Evolutionary conservation across 2,113 vertebrate genomes (phyloP).

Genomic region (Lepus timidus): DNA sequence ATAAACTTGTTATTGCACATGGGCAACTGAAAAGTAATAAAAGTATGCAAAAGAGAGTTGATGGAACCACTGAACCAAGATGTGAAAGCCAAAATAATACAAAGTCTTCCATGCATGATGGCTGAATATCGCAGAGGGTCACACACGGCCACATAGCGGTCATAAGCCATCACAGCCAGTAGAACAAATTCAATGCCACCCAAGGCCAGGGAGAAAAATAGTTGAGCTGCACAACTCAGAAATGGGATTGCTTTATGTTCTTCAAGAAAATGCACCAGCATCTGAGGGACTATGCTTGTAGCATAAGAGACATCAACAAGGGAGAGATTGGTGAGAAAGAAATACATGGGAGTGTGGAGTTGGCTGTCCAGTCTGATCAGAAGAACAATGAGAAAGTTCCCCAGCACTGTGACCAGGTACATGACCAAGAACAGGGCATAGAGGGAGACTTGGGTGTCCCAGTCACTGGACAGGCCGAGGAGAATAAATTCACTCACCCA

Average conservation of each 20-base stretch:
- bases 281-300: conserved; percentile 59
- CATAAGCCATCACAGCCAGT: conserved; percentile 54
- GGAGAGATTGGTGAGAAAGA: conserved; percentile 64
- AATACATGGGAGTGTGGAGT: conserved; percentile 67
- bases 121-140: conserved; percentile 21
- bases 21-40: conserved; percentile 63
- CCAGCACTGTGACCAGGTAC: conserved; percentile 58
- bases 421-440: conserved; percentile 65
- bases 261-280: conserved; percentile 20
- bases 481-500: conserved; percentile 73
- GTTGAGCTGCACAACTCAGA: conserved; percentile 19
- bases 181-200: conserved; percentile 62
- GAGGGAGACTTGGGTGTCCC: conserved; percentile 33
- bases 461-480: conserved; percentile 53
- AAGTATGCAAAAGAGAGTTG: too few relatives aligned
- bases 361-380: conserved; percentile 44
- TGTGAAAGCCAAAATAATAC: neutral
- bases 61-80: conserved; percentile 42
- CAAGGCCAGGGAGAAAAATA: conserved; percentile 59
- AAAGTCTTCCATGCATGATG: conserved; percentile 17
- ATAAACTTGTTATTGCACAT: conserved; percentile 35
- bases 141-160: conserved; percentile 56
- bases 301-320: conserved; percentile 59
- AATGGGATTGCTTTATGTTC: neutral
- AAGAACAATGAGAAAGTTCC: conserved; percentile 36